These are phyloP conservation scores for Calephelis virginiensis DNA, from an alignment of 1,140 invertebrate species.

Conservation along the genomic window DNA sequence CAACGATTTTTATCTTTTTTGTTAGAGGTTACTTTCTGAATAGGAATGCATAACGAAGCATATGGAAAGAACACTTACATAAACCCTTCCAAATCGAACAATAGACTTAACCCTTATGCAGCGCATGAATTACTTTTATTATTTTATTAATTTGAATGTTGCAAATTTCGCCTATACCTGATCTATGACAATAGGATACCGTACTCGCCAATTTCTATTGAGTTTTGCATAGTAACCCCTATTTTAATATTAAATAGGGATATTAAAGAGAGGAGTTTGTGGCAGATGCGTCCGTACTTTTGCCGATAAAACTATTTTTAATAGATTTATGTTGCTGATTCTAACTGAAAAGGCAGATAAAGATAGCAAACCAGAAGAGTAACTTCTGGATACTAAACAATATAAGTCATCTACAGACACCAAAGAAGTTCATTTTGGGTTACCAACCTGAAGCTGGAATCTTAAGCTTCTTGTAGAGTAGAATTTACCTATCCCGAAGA, in stretches of 20 bases:
- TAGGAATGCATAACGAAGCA: constrained; percentile 22
- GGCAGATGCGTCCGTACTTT: constrained; percentile 49
- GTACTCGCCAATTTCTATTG: constrained; percentile 54
- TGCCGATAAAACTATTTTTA: not conserved
- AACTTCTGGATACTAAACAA: too few species aligned
- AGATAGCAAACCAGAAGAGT: not conserved
- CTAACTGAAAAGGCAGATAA: not conserved
- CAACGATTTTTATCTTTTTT: constrained; percentile 13
- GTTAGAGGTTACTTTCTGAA: constrained; percentile 14
- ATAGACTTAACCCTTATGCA: constrained; percentile 60
- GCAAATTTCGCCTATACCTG: constrained; percentile 72
- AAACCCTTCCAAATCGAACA: constrained; percentile 35
- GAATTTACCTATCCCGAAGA: too few species aligned
- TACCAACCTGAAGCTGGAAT: too few species aligned
- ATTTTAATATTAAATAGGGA: constrained; percentile 53
- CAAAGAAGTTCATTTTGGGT: too few species aligned
- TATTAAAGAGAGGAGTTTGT: constrained; percentile 39
- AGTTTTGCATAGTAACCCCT: constrained; percentile 68
- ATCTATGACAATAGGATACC: constrained; percentile 58
- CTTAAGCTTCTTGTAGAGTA: too few species aligned
- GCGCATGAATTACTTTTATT: constrained; percentile 60
- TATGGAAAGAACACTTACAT: constrained; percentile 18
- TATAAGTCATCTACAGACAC: too few species aligned
- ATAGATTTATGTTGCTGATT: too few species aligned
- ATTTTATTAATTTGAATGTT: constrained; percentile 77